phyloP scores from a whole-genome alignment of 2,113 vertebrate genomes.

The Neotoma lepida region DNA sequence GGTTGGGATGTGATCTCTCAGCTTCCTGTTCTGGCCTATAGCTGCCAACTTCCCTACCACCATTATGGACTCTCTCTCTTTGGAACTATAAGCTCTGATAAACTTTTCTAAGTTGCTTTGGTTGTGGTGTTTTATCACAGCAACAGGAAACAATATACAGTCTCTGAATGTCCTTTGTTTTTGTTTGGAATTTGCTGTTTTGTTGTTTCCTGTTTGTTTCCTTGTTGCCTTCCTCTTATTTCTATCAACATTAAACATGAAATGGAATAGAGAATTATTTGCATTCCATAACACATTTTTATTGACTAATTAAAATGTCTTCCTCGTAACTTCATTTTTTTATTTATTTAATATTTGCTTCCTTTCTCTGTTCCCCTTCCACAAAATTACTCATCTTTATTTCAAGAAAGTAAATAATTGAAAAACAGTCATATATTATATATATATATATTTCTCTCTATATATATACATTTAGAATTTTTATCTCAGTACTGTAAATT shows the following conservation, averaged over 20 bases:
- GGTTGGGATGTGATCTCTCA: background rate
- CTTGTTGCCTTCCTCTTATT: background rate
- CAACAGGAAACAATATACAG: background rate
- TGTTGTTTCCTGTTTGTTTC: background rate
- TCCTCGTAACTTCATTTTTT: background rate
- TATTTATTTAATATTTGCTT: background rate
- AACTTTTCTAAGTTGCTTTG: background rate
- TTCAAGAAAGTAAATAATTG: background rate
- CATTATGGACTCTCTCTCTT: background rate
- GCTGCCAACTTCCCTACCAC: background rate
- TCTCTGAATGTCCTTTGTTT: background rate
- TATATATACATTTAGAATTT: background rate
- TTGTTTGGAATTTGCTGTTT: conserved; percentile 5
- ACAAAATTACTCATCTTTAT: background rate
- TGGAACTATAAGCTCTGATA: background rate
- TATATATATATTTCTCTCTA: background rate
- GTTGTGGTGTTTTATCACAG: background rate
- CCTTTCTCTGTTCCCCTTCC: background rate
- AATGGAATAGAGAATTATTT: background rate
- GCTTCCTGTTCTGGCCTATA: background rate
- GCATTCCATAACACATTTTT: conserved; percentile 19
- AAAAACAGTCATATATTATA: background rate
- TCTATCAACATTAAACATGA: background rate
- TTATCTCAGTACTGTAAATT: background rate
- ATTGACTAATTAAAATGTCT: background rate